Conservation (phyloP, 2,888 invertebrate genomes). For the Athripsodes cinereus region DNA sequence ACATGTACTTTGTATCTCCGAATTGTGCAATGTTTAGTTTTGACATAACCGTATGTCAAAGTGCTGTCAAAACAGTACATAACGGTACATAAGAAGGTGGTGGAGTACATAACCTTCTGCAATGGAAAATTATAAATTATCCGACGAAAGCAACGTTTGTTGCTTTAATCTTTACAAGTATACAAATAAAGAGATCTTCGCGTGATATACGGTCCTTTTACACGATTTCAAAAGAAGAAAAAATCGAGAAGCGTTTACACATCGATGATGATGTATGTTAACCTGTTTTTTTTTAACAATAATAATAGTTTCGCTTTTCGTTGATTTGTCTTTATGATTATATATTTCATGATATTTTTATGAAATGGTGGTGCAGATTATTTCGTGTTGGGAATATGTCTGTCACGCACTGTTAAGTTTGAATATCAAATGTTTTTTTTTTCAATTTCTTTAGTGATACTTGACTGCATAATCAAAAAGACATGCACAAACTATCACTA, state of each 20-base stretch:
- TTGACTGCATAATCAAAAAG: too few relatives aligned
- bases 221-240: conserved; percentile 22
- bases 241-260: conserved; percentile 17
- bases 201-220: conserved; percentile 17
- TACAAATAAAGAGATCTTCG: conserved; percentile 12
- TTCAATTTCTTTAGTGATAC: too few relatives aligned
- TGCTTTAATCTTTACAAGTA: conserved; percentile 15
- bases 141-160: conserved; percentile 16
- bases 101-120: conserved; percentile 16
- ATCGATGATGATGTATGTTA: conserved; percentile 22
- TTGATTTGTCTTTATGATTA: background rate
- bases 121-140: conserved; percentile 20
- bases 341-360: background rate
- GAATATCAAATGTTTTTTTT: too few relatives aligned
- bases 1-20: background rate
- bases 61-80: conserved; percentile 21
- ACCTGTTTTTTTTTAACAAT: conserved; percentile 8
- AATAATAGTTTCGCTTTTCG: background rate
- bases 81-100: conserved; percentile 1
- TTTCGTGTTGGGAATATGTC: too few relatives aligned
- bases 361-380: background rate
- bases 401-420: too few relatives aligned
- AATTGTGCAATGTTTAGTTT: too few relatives aligned
- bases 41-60: background rate
- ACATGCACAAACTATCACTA: too few relatives aligned